phyloP scores from a whole-genome alignment of 2,113 vertebrate species.

The Romanogobio albipinnatus region DNA sequence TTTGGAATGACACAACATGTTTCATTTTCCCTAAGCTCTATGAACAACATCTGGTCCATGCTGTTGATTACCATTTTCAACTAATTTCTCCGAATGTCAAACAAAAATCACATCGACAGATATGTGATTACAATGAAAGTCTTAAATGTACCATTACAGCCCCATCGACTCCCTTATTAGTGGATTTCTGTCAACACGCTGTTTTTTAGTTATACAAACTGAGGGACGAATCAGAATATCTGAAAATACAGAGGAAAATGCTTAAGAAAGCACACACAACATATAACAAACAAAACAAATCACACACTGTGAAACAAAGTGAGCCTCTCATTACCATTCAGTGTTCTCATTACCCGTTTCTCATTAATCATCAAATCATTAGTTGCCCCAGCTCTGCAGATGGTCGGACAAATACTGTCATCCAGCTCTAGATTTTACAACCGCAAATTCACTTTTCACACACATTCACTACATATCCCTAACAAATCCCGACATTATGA shows the following conservation, averaged over 20 bases:
- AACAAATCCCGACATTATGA: background rate
- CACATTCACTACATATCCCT: conserved; percentile 6
- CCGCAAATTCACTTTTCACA: background rate
- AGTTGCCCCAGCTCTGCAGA: conserved; percentile 66
- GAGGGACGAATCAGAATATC: background rate
- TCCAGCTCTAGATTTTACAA: background rate
- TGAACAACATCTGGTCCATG: background rate
- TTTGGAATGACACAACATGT: background rate
- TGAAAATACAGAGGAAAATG: background rate
- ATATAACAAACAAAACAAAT: background rate
- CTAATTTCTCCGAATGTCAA: background rate
- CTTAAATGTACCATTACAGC: background rate
- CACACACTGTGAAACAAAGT: conserved; percentile 30
- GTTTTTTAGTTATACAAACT: background rate
- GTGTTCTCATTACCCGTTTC: conserved; percentile 30
- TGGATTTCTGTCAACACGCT: background rate
- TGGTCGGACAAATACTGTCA: conserved; percentile 43
- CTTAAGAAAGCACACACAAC: background rate
- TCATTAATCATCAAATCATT: conserved; percentile 48
- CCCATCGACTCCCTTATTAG: background rate
- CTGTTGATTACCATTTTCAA: conserved; percentile 4
- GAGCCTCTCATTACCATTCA: conserved; percentile 43
- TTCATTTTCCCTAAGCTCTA: background rate
- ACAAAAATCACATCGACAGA: background rate
- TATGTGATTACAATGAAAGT: background rate